Conservation (phyloP, 2,888 invertebrate genomes). For the Elegia similella region DNA sequence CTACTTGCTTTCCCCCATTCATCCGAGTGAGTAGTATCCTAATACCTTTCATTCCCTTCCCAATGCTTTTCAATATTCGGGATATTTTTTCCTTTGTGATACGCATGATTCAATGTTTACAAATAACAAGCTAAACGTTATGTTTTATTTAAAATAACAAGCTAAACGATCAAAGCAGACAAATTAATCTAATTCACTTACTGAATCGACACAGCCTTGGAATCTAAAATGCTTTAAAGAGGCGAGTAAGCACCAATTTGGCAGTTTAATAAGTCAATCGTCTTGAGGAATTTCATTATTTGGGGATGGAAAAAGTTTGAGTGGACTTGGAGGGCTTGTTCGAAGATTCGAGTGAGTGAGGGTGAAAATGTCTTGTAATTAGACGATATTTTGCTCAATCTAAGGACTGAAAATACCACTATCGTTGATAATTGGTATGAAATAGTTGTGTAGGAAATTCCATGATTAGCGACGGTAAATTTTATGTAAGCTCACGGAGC, state of each 20-base stretch:
- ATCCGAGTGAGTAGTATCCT: no score
- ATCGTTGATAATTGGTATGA: no score
- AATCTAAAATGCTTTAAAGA: slow-evolving; percentile 12
- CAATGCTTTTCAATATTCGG: no score
- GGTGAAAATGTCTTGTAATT: neutral
- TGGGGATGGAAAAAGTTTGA: slow-evolving; percentile 13
- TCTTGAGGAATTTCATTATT: slow-evolving; percentile 27
- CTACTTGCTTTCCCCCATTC: no score
- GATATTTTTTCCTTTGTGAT: no score
- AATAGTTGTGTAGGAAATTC: no score
- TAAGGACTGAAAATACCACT: no score
- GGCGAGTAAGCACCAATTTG: slow-evolving; percentile 19
- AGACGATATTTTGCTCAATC: neutral
- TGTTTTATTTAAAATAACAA: neutral
- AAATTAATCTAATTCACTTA: neutral
- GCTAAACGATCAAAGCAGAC: neutral
- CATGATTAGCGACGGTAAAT: no score
- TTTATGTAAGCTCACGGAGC: no score
- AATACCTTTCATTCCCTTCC: no score
- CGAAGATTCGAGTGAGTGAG: neutral
- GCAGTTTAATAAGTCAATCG: slow-evolving; percentile 25
- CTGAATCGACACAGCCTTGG: neutral
- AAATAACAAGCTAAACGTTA: no score
- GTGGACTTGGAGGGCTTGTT: slow-evolving; percentile 3
- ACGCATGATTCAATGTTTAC: no score